Evolutionary conservation across 2,113 vertebrate genomes (phyloP), one percentile per base, ranked within the genome.

Genomic region (Hippocampus zosterae): DNA sequence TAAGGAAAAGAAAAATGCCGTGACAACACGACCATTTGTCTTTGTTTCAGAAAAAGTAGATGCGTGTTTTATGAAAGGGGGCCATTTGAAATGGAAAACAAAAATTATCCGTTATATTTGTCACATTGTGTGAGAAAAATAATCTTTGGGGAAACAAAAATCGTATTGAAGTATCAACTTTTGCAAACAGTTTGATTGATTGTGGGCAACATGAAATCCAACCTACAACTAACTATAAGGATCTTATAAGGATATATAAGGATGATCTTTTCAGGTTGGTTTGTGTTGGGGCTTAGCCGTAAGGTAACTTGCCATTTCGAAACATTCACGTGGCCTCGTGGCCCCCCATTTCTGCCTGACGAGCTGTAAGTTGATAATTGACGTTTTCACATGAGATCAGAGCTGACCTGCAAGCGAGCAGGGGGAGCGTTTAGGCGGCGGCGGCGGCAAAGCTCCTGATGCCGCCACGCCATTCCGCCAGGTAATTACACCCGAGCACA

Each of bases 301-400:
- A 48, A 42, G 67, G 16, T 8, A 57, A 65, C 77, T 79, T 52
- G 33, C 70, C 69, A 67, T 72, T 74, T 74, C 65, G 73, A 73
- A 80, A 81, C 55, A 15, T 70, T 71, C 37, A 68, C 57, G 18
- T 57, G 5, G 7, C 41, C 46, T 25, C 8, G 44, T 42, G 3
- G 10, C 46, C 56, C 53, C 46, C 70, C 65, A 50, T 33, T 25
- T 56, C 67, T 76, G 75, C 71, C 70, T 53, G 73, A 74, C 48
- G n/a, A 57, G 67, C 55, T 88, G 88, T 75, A 85, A 88, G 83
- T 78, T 60, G 77, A 87, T 90, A 91, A 91, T 91, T 92, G 90
- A 91, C 91, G 91, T 89, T 90, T 84, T 85, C 73, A 81, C 86
- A 89, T 83, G 88, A 90, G 86, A 93, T 91, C 86, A 85, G 87